phyloP scores from a whole-genome alignment of 2,113 vertebrate species.

The Aldabrachelys gigantea region DNA sequence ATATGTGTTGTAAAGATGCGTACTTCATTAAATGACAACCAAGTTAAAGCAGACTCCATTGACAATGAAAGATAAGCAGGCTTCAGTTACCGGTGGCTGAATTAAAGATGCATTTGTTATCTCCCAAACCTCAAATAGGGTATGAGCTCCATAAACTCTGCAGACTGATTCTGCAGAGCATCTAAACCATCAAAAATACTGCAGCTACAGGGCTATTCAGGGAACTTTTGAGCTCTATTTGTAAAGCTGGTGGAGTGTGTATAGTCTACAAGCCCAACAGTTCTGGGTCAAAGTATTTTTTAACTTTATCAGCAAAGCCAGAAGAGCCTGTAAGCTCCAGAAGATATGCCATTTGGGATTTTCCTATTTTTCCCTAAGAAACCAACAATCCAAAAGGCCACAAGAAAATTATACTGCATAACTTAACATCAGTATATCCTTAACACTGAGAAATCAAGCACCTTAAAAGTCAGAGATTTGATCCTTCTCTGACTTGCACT shows the following conservation, averaged over 20 bases:
- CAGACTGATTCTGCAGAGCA: neutral
- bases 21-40: neutral
- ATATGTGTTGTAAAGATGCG: neutral
- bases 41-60: neutral
- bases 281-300: neutral
- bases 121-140: neutral
- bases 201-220: neutral
- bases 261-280: neutral
- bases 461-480: neutral
- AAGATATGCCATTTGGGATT: neutral
- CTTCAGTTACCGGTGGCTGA: neutral
- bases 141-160: neutral
- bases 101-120: neutral
- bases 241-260: neutral
- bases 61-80: neutral
- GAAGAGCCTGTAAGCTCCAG: neutral
- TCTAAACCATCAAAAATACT: neutral
- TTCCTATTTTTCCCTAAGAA: neutral
- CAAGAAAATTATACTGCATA: neutral
- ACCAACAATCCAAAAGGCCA: neutral
- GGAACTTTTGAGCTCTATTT: neutral
- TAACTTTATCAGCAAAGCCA: neutral
- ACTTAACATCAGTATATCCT: neutral
- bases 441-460: neutral
- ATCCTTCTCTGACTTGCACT: neutral